Conservation (phyloP, 2,888 invertebrate species). For the Syrphus vitripennis region DNA sequence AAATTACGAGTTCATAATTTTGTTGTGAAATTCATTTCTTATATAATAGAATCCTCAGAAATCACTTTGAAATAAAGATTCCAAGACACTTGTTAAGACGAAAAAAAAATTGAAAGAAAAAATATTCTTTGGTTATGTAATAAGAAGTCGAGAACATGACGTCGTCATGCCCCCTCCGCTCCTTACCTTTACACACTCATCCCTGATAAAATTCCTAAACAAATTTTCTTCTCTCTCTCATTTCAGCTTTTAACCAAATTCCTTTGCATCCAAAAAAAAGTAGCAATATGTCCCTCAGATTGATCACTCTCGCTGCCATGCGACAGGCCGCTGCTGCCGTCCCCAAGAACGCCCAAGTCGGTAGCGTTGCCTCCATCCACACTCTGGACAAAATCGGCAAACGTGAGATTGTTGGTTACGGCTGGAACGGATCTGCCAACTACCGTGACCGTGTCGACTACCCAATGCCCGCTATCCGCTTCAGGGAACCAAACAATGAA, state of each 20-base stretch:
- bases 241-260: slow-evolving; percentile 42
- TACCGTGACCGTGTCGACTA: slow-evolving; percentile 91
- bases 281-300: slow-evolving; percentile 77
- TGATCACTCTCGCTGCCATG: slow-evolving; percentile 77
- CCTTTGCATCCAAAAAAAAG: slow-evolving; percentile 25
- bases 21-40: slow-evolving; percentile 37
- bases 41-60: background rate
- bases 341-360: slow-evolving; percentile 74
- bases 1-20: background rate
- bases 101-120: background rate
- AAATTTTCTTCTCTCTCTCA: background rate
- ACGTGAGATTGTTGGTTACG: slow-evolving; percentile 95
- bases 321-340: slow-evolving; percentile 75
- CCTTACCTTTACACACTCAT: background rate
- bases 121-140: slow-evolving; percentile 66
- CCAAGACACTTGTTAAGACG: background rate
- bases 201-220: slow-evolving; percentile 11
- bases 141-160: slow-evolving; percentile 38
- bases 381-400: slow-evolving; percentile 85
- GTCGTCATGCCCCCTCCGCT: background rate
- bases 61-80: no score
- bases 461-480: slow-evolving; percentile 95
- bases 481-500: slow-evolving; percentile 89
- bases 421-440: slow-evolving; percentile 90
- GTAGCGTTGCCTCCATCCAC: slow-evolving; percentile 78